Evolutionary conservation across 1,140 invertebrate genomes (phyloP).

Genomic region (Heliothis subflexa): DNA sequence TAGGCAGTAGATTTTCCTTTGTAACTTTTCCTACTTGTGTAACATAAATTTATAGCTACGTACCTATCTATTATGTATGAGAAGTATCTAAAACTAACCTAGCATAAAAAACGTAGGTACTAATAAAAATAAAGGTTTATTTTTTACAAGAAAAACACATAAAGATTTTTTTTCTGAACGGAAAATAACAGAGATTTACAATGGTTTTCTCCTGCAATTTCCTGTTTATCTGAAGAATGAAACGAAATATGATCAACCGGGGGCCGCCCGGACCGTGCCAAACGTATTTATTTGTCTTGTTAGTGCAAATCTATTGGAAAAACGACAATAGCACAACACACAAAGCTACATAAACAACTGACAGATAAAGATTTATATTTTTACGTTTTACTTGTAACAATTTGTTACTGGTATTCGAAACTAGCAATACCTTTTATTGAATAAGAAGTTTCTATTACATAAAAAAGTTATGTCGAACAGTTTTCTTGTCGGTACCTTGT

Average conservation of each 20-base stretch:
- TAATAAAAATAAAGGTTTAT: slow-evolving; percentile 29
- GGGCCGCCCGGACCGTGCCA: slow-evolving; percentile 40
- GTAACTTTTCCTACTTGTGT: neutral
- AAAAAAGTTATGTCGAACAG: slow-evolving; percentile 5
- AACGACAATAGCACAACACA: slow-evolving; percentile 56
- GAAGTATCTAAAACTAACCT: neutral
- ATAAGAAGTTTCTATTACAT: slow-evolving; percentile 14
- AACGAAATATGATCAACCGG: slow-evolving; percentile 65
- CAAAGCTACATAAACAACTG: slow-evolving; percentile 43
- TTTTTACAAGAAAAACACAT: slow-evolving; percentile 3
- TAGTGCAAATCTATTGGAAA: slow-evolving; percentile 69
- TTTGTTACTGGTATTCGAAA: slow-evolving; percentile 3
- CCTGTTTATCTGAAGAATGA: slow-evolving; percentile 59
- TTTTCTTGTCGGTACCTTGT: neutral
- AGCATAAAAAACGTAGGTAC: no score
- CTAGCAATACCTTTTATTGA: slow-evolving; percentile 29
- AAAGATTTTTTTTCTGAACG: slow-evolving; percentile 18
- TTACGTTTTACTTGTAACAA: slow-evolving; percentile 40
- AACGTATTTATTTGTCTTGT: slow-evolving; percentile 70
- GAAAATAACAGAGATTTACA: slow-evolving; percentile 39
- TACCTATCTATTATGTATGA: neutral
- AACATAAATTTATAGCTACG: neutral
- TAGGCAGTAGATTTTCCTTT: no score
- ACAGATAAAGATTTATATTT: slow-evolving; percentile 46
- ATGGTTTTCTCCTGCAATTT: slow-evolving; percentile 53